Base-by-base conservation (phyloP, 1,140 invertebrate species). In the Dinoponera quadriceps region DNA sequence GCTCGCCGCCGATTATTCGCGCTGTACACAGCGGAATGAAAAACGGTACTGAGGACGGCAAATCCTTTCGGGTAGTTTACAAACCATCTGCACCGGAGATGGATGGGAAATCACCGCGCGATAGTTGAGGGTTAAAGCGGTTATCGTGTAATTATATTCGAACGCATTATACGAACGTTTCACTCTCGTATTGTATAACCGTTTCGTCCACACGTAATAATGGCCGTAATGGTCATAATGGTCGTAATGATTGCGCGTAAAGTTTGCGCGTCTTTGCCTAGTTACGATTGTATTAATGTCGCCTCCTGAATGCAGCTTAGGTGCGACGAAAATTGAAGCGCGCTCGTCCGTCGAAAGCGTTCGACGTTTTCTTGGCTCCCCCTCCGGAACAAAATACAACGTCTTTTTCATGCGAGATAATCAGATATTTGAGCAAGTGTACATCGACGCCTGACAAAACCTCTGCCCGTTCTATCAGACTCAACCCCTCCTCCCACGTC, bases 371-470 rank as follows among this genome's bases (percentile, higher is more conserved):
- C 7, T 14, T n/a, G 55, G 55, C 49, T 63, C n/a, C 20, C n/a
- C 48, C 25, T 25, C 2, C 22, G n/a, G 65, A 51, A 75, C 29
- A 16, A 33, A 66, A 27, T 38, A 66, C 27, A 27, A 20, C 14
- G 44, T 7, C 60, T 75, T 77, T 29, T 54, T 77, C 20, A 69
- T 69, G 51, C 20, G 22, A 38, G 49, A 65, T 7, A 29, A 62
- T 63, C 54, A 48, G 57, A 59, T 85, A 83, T 85, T 85, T 85
- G 71, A 85, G 71, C 82, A 84, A 84, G 63, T 84, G 81, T 68
- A 69, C 63, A 48, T 13, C 0, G 54, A 20, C 68, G 54, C 33
- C 55, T 84, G 63, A 69, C 13, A 84, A 84, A 62, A 62, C 55
- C 49, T 27, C 29, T 11, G n/a, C 7, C 20, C 20, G 49, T 73